Evolutionary conservation across 2,113 vertebrate species (phyloP).

Genomic region (Trogon melanurus): DNA sequence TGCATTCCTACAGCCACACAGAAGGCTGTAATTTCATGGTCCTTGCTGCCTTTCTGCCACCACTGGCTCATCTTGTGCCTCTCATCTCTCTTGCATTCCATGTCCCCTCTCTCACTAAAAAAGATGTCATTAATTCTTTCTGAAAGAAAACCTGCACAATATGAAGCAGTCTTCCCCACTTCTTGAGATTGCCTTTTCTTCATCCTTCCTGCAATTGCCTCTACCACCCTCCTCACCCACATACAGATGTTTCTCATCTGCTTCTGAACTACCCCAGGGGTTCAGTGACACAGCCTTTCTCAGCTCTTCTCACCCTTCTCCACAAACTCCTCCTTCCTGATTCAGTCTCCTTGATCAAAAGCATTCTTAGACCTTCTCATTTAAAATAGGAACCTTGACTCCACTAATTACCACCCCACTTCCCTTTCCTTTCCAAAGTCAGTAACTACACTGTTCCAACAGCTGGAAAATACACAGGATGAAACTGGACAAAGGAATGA

Average conservation of each 20-base stretch:
- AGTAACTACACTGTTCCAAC: background rate
- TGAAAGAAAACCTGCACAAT: background rate
- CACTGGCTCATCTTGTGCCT: background rate
- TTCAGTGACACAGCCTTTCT: background rate
- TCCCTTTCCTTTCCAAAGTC: background rate
- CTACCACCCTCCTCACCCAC: background rate
- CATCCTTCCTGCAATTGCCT: background rate
- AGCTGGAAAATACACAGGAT: background rate
- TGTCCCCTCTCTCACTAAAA: background rate
- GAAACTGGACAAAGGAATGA: background rate
- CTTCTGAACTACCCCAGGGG: background rate
- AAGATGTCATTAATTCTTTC: background rate
- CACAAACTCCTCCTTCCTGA: background rate
- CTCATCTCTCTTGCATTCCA: background rate
- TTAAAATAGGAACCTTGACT: background rate
- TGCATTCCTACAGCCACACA: background rate
- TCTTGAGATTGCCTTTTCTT: background rate
- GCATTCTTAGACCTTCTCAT: background rate
- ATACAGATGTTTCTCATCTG: background rate
- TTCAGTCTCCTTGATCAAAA: background rate
- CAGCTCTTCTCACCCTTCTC: background rate
- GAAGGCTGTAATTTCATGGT: background rate
- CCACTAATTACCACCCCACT: background rate
- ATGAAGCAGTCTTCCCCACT: background rate
- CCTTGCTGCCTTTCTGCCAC: background rate